Conservation (phyloP, 2,113 vertebrate species). For the Okapia johnstoni region DNA sequence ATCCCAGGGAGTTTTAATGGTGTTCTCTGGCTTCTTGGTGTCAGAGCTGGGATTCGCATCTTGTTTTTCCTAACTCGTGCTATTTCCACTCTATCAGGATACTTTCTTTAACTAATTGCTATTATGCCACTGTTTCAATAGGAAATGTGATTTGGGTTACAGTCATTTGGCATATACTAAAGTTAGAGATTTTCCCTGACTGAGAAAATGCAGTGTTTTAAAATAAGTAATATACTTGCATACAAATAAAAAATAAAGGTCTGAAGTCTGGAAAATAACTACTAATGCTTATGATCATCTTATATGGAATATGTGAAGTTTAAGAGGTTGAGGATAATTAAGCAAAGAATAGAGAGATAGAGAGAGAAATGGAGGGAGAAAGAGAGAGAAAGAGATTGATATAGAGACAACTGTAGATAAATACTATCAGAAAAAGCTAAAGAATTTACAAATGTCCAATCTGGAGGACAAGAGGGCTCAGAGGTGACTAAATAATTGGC, state of each 20-base stretch:
- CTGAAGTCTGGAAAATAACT: background rate
- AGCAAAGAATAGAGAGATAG: background rate
- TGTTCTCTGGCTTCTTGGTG: background rate
- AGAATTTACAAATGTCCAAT: background rate
- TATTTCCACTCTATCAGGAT: background rate
- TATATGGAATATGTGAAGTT: background rate
- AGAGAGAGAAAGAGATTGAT: background rate
- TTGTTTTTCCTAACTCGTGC: background rate
- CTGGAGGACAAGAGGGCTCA: background rate
- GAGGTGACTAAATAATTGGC: constrained; percentile 1
- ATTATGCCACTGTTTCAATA: background rate
- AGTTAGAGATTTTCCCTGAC: background rate
- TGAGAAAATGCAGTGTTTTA: background rate
- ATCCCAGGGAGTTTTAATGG: background rate
- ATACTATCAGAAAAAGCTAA: background rate
- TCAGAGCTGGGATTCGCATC: background rate
- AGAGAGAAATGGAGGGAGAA: background rate
- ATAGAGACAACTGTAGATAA: background rate
- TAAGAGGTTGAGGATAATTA: background rate
- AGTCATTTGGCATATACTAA: background rate
- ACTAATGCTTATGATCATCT: background rate
- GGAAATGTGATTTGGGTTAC: background rate
- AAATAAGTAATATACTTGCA: background rate
- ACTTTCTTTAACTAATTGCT: background rate
- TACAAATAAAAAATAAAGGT: background rate